phyloP scores from a whole-genome alignment of 2,888 invertebrate species.

The Drosophila kuntzei region DNA sequence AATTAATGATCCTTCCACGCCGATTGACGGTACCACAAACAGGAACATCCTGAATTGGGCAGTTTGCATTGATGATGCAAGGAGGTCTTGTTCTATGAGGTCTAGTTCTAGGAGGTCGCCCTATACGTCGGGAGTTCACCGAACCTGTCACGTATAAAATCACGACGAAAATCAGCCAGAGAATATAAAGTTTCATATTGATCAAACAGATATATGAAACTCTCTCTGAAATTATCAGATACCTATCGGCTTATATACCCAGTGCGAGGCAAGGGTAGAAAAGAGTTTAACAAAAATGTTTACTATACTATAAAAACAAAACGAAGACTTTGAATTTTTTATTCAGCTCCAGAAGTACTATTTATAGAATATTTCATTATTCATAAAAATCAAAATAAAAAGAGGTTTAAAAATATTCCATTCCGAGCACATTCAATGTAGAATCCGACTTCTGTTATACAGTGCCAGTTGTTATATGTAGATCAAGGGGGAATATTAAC shows the following conservation, averaged over 20 bases:
- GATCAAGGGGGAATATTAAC: too few relatives aligned
- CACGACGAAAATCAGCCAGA: not conserved
- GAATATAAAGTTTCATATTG: not conserved
- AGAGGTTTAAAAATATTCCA: too few relatives aligned
- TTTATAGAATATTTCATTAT: not conserved
- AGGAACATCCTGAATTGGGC: not conserved
- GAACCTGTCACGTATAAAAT: not conserved
- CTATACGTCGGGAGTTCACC: not conserved
- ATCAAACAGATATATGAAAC: not conserved
- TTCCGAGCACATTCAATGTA: too few relatives aligned
- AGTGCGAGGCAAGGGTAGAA: not conserved
- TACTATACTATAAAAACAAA: not conserved
- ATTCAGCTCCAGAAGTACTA: not conserved
- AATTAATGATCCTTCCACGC: not conserved
- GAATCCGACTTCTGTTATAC: too few relatives aligned
- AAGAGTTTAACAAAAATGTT: not conserved
- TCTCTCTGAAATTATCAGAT: not conserved
- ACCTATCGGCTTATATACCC: not conserved
- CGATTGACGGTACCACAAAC: conserved; percentile 11
- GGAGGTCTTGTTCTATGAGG: conserved; percentile 1
- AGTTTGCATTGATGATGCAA: not conserved
- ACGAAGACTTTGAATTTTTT: not conserved
- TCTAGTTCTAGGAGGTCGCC: conserved; percentile 1
- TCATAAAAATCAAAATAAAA: not conserved
- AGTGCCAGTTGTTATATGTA: too few relatives aligned